Base-by-base conservation (phyloP, 2,888 invertebrate species). In the Priocnemis perturbator region DNA sequence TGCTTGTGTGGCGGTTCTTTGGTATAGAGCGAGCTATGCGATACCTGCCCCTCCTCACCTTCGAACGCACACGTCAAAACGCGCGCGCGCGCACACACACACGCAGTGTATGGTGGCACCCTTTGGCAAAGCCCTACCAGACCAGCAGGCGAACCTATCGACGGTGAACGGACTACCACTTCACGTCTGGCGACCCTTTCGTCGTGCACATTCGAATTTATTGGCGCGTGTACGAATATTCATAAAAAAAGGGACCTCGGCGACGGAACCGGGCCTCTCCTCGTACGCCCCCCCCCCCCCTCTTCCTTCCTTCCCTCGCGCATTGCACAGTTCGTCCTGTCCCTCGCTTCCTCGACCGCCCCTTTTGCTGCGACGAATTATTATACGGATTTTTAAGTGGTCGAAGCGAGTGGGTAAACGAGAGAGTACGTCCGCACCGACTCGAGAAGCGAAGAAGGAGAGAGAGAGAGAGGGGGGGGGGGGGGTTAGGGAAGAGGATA, bases 201-300 rank as follows among this genome's bases (percentile, higher is more conserved):
- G 85, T 84, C 84, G 81, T 84, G 85, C 85, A 81, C 86, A 88
- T 88, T 88, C 86, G 85, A 85, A 87, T 85, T 87, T 87, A 87
- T 87, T 88, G 87, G 86, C 87, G 88, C 88, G 87, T 87, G 85
- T 83, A 84, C 81, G 86, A 86, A 86, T 86, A 86, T 86, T 86
- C 86, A 85, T 86, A 83, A 85, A 83, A 82, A 83, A 82, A 76
- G 75, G 77, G 81, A 69, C 73, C 78, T 73, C 79, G 60, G 66
- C 74, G 73, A 60, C 78, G 72, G 71, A 68, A 69, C 69, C 69
- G 64, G 71, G 60, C 65, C 67, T 17, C n/a, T 44, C 15, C 45
- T 62, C 59, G n/a, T 47, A 0, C 23, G 5, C 37, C 14, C 21
- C 47, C 20, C 45, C 19, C 64, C 48, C 53, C 64, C 57, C 17